Evolutionary conservation across 2,113 vertebrate species (phyloP), one percentile per base, ranked within the genome.

Genomic region (Pao palembangensis): DNA sequence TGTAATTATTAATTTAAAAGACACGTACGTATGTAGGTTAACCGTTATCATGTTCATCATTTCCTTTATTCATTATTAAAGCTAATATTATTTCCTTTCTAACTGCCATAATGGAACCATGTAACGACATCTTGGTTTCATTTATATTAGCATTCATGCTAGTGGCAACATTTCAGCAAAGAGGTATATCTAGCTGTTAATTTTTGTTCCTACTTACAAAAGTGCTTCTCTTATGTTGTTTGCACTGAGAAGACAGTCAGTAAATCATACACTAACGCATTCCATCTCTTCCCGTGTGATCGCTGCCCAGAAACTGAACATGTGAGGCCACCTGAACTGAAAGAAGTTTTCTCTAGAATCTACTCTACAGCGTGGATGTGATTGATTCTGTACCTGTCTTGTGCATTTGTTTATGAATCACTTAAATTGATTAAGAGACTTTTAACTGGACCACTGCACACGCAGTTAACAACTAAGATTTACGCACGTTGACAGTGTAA

Each of bases 21-120:
- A 44, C 43, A 44, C 4, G 5, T 15, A 62, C 51, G 34, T 14
- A 49, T 41, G 2, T 51, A 4, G 23, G 21, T 25, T 54, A 66
- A 43, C 3, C 51, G 10, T 66, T 79, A 61, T 51, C 16, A 44
- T 44, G 13, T 16, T 82, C 80, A 77, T 75, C 61, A 69, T 75
- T 82, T 79, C 60, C 51, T 50, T 47, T 34, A 44, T 31, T 52
- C 20, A 56, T 42, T n/a, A 4, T 6, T 38, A 38, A 38, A 38
- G 34, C 34, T 11, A 8, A 12, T 38, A 38, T 38, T 38, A 38
- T 38, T 38, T 8, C 34, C 2, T 10, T 38, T 38, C 10, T 38
- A 38, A 38, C 34, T 38, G 14, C 8, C 2, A n/a, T 23, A 51
- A 31, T 8, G 15, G 3, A 11, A 12, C 1, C 18, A 21, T 17